Percentiles rank a stretch among this genome's conserved stretches.
Conservation (phyloP, 2,113 vertebrate genomes). For the Chaetops frenatus region DNA sequence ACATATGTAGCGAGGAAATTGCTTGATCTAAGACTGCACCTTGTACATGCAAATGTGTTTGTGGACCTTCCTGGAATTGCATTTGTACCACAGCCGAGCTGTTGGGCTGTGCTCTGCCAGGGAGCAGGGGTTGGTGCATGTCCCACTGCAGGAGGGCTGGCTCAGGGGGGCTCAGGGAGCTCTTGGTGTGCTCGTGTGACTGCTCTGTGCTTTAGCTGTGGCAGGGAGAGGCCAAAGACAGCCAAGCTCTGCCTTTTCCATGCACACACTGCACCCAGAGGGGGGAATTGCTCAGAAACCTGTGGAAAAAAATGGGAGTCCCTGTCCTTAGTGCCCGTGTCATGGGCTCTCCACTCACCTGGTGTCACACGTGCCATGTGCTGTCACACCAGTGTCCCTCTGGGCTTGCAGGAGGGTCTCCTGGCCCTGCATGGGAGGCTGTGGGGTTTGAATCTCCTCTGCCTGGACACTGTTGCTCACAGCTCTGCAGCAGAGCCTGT, state of each 20-base stretch:
- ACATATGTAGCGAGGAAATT: conserved; percentile 5
- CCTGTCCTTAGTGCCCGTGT: fast-evolving
- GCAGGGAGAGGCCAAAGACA: neutral
- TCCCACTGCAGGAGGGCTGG: neutral
- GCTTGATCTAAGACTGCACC: conserved; percentile 47
- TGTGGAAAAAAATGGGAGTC: neutral
- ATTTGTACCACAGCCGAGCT: neutral
- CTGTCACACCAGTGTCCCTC: fast-evolving
- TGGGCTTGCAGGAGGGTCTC: neutral
- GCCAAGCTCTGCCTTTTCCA: neutral
- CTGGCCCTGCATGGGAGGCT: fast-evolving
- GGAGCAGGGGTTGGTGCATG: neutral
- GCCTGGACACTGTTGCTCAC: neutral
- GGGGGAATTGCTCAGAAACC: fast-evolving
- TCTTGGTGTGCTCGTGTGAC: fast-evolving
- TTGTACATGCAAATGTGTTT: conserved; percentile 42
- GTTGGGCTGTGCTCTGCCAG: neutral
- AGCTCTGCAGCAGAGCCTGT: neutral
- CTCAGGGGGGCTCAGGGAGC: neutral
- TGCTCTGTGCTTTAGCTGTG: neutral
- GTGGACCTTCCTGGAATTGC: neutral
- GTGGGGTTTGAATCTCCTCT: neutral
- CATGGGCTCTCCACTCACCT: fast-evolving
- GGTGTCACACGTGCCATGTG: fast-evolving
- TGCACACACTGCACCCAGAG: fast-evolving